Evolutionary conservation across 1,140 invertebrate genomes (phyloP), one percentile per base, ranked within the genome.

Genomic region (Trichoplusia ni): DNA sequence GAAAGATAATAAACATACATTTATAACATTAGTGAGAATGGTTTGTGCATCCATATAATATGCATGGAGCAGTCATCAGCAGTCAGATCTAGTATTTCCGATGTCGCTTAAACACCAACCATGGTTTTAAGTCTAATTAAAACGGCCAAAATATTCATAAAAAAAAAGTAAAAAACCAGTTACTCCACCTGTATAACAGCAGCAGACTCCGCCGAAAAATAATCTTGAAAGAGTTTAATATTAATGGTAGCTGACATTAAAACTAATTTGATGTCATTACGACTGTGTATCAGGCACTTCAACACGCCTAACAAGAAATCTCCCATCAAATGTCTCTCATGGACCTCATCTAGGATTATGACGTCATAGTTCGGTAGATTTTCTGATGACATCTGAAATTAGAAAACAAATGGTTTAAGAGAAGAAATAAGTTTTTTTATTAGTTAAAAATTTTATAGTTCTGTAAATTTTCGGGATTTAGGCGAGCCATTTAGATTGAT

Each of bases 161-260:
- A n/a, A n/a, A n/a, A n/a, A n/a, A n/a, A n/a, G n/a, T n/a, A n/a
- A n/a, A n/a, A n/a, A n/a, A n/a, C n/a, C n/a, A n/a, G n/a, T n/a
- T n/a, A n/a, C n/a, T n/a, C n/a, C n/a, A 95, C 95, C 91, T 98
- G 93, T 72, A 99, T 95, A 40, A 98, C 92, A 69, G 93, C 93
- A 31, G 95, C 95, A 37, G 95, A 92, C 82, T 96, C 94, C 64
- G 95, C 92, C 31, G 94, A 85, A 91, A 99, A 99, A 90, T 98
- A 99, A 65, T 94, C 91, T 66, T 93, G 93, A 90, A 99, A 99
- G 1, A 99, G 91, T 69, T 98, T 92, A 35, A 99, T 95, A 90
- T 99, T 99, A 33, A 99, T 99, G 1, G 99, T 99, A 8, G 99
- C 99, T 4, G 98, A 99, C 99, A 99, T 99, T 0, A 99, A 92